Conservation (phyloP, 1,140 invertebrate species). For the Caenorhabditis briggsae region DNA sequence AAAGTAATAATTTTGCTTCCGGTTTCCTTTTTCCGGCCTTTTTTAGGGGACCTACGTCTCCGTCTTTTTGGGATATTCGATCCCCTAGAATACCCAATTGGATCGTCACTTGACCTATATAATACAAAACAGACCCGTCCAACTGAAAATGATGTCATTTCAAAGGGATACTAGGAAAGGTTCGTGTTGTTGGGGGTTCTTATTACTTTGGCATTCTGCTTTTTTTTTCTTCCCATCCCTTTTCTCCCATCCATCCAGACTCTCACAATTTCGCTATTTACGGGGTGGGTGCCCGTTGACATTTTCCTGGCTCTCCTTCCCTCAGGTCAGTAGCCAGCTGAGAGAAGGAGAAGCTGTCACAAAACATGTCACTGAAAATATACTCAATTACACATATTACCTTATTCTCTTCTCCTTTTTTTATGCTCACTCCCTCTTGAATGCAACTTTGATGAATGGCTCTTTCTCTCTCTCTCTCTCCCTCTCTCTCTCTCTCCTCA, state of each 20-base stretch:
- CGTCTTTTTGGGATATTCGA: neutral
- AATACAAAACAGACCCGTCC: neutral
- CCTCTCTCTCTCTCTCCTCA: too few relatives aligned
- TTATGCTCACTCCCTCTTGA: neutral
- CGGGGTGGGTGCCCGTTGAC: neutral
- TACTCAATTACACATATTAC: conserved; percentile 52
- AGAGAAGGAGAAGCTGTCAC: conserved; percentile 1
- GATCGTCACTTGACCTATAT: conserved; percentile 36
- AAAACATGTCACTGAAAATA: conserved; percentile 44
- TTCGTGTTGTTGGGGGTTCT: conserved; percentile 29
- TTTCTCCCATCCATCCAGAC: neutral
- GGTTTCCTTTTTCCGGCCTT: neutral
- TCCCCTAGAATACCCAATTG: neutral
- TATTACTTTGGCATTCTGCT: conserved; percentile 39
- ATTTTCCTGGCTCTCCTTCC: neutral
- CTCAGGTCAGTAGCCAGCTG: neutral
- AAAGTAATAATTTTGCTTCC: too few relatives aligned
- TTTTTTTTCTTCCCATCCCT: neutral
- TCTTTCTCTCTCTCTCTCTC: too few relatives aligned
- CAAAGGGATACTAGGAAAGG: neutral
- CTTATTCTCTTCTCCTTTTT: neutral
- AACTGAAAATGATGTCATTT: neutral
- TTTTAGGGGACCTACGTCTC: neutral
- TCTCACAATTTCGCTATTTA: conserved; percentile 35
- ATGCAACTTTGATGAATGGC: too few relatives aligned